Conservation (phyloP, 2,888 invertebrate species). For the Scaptomyza caliginosa region DNA sequence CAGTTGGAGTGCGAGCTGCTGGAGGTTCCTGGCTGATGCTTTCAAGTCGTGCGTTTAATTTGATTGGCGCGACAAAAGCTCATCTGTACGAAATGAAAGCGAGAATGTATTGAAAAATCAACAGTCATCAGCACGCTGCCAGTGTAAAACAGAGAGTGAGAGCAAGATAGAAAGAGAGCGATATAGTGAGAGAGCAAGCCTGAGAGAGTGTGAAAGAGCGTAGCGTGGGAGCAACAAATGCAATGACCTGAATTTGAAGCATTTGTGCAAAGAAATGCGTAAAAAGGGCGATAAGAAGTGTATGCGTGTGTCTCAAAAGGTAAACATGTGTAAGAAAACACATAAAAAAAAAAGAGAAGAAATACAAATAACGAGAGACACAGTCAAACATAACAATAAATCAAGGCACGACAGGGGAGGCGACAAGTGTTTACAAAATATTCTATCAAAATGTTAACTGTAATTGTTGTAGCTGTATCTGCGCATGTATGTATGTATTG, state of each 20-base stretch:
- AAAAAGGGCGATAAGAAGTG: constrained; percentile 49
- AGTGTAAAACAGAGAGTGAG: neutral
- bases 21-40: constrained; percentile 1
- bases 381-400: constrained; percentile 32
- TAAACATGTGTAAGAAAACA: constrained; percentile 37
- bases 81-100: constrained; percentile 47
- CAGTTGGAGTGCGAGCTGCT: neutral
- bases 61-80: constrained; percentile 47
- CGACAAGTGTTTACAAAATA: constrained; percentile 68
- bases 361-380: neutral
- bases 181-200: constrained; percentile 7
- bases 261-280: constrained; percentile 50
- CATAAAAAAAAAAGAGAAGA: neutral
- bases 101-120: constrained; percentile 59
- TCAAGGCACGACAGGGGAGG: constrained; percentile 49
- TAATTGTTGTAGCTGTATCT: constrained; percentile 43
- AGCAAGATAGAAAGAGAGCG: neutral
- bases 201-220: constrained; percentile 18
- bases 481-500: constrained; percentile 52
- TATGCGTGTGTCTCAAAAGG: constrained; percentile 24
- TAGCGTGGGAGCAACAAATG: constrained; percentile 67
- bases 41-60: constrained; percentile 24
- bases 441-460: constrained; percentile 41
- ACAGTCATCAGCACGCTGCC: constrained; percentile 25
- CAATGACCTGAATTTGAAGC: constrained; percentile 78